These are phyloP conservation scores for Falco biarmicus DNA, from an alignment of 2,797 vertebrate species.

Conservation along the genomic window DNA sequence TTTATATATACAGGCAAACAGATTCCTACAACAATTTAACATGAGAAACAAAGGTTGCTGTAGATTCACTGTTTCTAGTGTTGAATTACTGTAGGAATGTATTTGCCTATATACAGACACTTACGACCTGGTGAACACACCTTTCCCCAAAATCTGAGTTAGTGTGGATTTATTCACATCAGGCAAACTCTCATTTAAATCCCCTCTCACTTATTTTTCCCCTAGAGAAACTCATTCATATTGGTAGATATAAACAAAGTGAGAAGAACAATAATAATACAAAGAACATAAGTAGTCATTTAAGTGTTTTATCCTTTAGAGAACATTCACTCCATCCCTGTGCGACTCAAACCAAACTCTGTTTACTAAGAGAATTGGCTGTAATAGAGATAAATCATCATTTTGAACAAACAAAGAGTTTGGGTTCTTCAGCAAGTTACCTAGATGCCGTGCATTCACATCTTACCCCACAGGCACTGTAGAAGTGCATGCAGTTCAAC, in stretches of 20 bases:
- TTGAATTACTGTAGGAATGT: rapidly evolving
- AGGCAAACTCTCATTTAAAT: neutral
- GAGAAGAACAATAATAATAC: neutral
- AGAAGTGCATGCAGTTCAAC: neutral
- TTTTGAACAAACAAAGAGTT: neutral
- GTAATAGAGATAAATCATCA: slow-evolving; percentile 20
- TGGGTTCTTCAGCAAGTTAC: neutral
- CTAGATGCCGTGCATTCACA: neutral
- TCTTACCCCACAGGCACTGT: neutral
- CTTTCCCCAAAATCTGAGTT: neutral
- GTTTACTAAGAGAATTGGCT: neutral
- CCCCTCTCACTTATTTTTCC: neutral
- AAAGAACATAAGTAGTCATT: neutral
- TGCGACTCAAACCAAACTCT: neutral
- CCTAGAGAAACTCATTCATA: neutral
- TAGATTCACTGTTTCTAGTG: too few relatives aligned
- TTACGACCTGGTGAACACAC: neutral
- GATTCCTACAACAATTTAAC: neutral
- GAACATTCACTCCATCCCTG: slow-evolving; percentile 1
- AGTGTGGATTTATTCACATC: neutral
- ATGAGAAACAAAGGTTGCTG: too few relatives aligned
- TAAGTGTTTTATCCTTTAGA: neutral
- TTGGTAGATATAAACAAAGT: neutral
- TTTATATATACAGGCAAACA: neutral
- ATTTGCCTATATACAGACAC: neutral